Evolutionary conservation across 2,888 invertebrate species (phyloP).

Genomic region (Parelbella ahira): DNA sequence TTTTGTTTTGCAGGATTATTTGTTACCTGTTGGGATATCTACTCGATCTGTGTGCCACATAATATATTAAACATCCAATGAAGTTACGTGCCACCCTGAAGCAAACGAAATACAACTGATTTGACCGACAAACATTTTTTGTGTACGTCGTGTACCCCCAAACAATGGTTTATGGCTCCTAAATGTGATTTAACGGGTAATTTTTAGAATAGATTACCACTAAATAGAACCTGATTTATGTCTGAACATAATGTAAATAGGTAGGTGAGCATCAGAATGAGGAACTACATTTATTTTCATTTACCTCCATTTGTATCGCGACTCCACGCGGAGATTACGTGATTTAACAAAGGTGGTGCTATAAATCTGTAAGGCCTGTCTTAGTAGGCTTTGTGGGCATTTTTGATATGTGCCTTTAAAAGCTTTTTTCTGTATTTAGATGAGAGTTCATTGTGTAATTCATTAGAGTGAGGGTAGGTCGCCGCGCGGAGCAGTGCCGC

Average conservation of each 20-base stretch:
- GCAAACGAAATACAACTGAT: conserved; percentile 63
- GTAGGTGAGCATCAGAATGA: conserved; percentile 69
- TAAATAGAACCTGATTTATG: conserved; percentile 71
- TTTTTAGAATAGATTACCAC: conserved; percentile 74
- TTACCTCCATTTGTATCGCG: conserved; percentile 77
- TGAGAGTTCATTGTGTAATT: conserved; percentile 81
- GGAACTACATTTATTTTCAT: conserved; percentile 80
- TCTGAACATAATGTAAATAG: conserved; percentile 70
- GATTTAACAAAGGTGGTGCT: conserved; percentile 77
- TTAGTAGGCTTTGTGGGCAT: conserved; percentile 80
- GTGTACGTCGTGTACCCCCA: conserved; percentile 58
- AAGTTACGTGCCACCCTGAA: conserved; percentile 70
- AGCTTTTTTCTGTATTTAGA: conserved; percentile 82
- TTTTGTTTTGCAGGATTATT: conserved; percentile 6
- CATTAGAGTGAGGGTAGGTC: conserved; percentile 75
- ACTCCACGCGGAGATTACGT: conserved; percentile 80
- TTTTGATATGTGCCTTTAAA: conserved; percentile 81
- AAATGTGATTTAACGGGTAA: conserved; percentile 80
- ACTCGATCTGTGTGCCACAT: conserved; percentile 43
- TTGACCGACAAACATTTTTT: conserved; percentile 72
- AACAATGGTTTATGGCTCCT: conserved; percentile 76
- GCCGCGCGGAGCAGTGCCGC: conserved; percentile 58
- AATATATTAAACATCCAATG: conserved; percentile 60
- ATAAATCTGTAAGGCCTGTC: conserved; percentile 78
- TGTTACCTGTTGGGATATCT: conserved; percentile 27